phyloP scores from a whole-genome alignment of 2,888 invertebrate genomes.

The Lithophane ornitopus region DNA sequence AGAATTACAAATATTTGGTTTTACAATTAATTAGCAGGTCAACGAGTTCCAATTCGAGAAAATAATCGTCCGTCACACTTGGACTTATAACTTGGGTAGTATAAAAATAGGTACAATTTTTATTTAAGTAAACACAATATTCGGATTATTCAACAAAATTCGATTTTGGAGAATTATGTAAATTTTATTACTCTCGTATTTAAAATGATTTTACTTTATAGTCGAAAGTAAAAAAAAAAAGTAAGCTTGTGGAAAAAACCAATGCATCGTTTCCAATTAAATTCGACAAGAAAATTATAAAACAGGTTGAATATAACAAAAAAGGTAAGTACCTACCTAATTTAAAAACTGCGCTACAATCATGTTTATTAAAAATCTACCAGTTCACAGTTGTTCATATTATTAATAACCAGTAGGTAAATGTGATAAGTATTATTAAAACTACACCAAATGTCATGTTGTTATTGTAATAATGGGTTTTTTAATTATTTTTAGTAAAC shows the following conservation, averaged over 20 bases:
- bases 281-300: not conserved
- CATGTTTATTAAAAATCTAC: conserved; percentile 1
- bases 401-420: not conserved
- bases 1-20: not conserved
- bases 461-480: not conserved
- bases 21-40: not conserved
- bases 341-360: not conserved
- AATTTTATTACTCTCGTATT: no score
- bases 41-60: not conserved
- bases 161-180: no score
- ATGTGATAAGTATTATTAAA: not conserved
- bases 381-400: conserved; percentile 7
- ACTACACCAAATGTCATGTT: conserved; percentile 13
- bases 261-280: not conserved
- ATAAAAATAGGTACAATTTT: no score
- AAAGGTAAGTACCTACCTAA: not conserved
- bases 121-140: no score
- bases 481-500: not conserved
- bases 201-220: not conserved
- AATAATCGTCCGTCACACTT: not conserved
- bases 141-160: no score
- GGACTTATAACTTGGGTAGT: not conserved
- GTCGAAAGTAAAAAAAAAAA: not conserved
- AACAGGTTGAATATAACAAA: not conserved
- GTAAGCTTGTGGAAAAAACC: not conserved